Percentiles rank a stretch among this genome's conserved stretches.
phyloP scores from a whole-genome alignment of 1,140 invertebrate species.

The Apis laboriosa region DNA sequence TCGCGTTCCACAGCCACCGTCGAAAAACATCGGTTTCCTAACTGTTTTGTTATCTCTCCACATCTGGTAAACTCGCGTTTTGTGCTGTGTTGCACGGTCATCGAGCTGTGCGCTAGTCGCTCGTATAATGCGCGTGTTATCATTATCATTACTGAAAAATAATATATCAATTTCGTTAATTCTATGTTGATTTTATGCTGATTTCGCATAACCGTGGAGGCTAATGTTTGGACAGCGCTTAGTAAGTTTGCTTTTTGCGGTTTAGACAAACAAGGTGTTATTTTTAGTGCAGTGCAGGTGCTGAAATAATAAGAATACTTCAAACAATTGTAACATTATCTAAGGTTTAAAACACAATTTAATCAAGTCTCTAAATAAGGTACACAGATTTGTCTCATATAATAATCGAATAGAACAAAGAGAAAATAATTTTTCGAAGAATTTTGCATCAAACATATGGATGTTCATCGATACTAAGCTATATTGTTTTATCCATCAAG shows the following conservation, averaged over 20 bases:
- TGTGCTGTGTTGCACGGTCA: not conserved
- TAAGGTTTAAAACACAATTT: not conserved
- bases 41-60: conserved; percentile 31
- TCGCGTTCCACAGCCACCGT: not conserved
- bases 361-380: no score
- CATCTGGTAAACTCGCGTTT: conserved; percentile 7
- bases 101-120: not conserved
- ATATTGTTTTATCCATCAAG: not conserved
- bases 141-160: not conserved
- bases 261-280: not conserved
- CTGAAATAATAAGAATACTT: not conserved
- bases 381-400: no score
- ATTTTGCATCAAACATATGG: not conserved
- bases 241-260: not conserved
- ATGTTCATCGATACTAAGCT: not conserved
- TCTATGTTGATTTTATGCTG: not conserved
- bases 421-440: not conserved
- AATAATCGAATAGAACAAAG: not conserved
- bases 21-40: conserved; percentile 25
- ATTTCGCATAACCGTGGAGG: not conserved
- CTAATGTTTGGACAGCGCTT: not conserved
- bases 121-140: not conserved
- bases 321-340: not conserved
- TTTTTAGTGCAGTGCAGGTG: not conserved
- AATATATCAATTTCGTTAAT: not conserved